These are phyloP conservation scores for Leptinotarsa rubiginosa DNA, from an alignment of 2,888 invertebrate genomes.

Conservation along the genomic window DNA sequence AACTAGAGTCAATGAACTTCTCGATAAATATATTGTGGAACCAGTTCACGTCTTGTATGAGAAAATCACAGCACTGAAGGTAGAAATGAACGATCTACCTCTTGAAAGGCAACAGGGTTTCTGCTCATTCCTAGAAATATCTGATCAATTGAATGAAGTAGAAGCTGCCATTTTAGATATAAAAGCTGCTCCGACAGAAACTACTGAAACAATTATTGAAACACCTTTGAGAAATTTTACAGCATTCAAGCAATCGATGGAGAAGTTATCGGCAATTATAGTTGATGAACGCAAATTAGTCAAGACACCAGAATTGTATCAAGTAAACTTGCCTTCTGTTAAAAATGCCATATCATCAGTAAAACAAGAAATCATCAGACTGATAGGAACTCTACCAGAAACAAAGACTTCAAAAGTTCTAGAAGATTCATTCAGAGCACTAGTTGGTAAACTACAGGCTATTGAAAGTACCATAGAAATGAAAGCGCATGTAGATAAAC, in stretches of 20 bases:
- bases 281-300: conserved; percentile 35
- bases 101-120: conserved; percentile 39
- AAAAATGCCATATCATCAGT: conserved; percentile 40
- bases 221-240: conserved; percentile 22
- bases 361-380: conserved; percentile 41
- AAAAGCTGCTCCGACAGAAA: conserved; percentile 14
- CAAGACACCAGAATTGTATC: conserved; percentile 39
- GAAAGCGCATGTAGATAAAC: not conserved
- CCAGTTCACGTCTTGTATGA: conserved; percentile 29
- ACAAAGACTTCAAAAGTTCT: conserved; percentile 1
- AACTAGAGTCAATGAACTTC: conserved; percentile 31
- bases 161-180: conserved; percentile 23
- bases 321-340: conserved; percentile 42
- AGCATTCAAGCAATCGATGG: conserved; percentile 45
- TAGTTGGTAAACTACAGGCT: conserved; percentile 34
- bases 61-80: conserved; percentile 39
- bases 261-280: conserved; percentile 47
- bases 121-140: conserved; percentile 41
- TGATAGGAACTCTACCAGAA: conserved; percentile 16
- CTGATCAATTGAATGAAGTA: conserved; percentile 19
- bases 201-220: conserved; percentile 28
- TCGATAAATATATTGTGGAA: conserved; percentile 25
- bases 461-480: not conserved
- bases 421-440: conserved; percentile 34
- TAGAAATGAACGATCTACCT: conserved; percentile 36